phyloP scores from a whole-genome alignment of 2,888 invertebrate species.

The Andrena praecox region DNA sequence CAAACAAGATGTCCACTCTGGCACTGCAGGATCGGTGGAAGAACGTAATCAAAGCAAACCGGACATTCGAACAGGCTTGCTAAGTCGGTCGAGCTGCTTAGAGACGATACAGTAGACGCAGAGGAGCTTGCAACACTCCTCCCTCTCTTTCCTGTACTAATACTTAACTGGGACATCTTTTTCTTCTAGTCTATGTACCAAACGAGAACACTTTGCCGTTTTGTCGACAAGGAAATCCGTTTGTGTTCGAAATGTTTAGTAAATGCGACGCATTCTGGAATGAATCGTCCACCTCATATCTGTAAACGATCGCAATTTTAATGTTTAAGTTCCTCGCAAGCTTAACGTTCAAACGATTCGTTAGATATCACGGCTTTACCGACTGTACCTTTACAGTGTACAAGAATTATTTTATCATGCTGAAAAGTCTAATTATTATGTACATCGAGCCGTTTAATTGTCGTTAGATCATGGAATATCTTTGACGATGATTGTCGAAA shows the following conservation, averaged over 20 bases:
- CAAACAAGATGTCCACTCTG: conserved; percentile 99
- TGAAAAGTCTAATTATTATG: conserved; percentile 17
- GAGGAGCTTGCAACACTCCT: conserved; percentile 83
- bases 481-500: not conserved
- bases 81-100: conserved; percentile 93
- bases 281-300: conserved; percentile 55
- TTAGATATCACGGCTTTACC: conserved; percentile 2
- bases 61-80: conserved; percentile 97
- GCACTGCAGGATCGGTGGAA: conserved; percentile 99
- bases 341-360: not conserved
- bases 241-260: conserved; percentile 32
- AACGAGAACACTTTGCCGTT: conserved; percentile 42
- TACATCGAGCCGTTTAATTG: not conserved
- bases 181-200: conserved; percentile 57
- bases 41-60: conserved; percentile 99
- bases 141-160: conserved; percentile 82
- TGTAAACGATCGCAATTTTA: conserved; percentile 56
- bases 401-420: conserved; percentile 3
- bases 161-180: conserved; percentile 82
- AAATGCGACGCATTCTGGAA: conserved; percentile 46
- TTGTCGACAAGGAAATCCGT: conserved; percentile 31
- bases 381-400: conserved; percentile 12
- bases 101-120: conserved; percentile 87
- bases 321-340: not conserved
- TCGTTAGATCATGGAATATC: not conserved